These are phyloP conservation scores for Heliconius charithonia DNA, from an alignment of 2,888 invertebrate species.

Conservation along the genomic window DNA sequence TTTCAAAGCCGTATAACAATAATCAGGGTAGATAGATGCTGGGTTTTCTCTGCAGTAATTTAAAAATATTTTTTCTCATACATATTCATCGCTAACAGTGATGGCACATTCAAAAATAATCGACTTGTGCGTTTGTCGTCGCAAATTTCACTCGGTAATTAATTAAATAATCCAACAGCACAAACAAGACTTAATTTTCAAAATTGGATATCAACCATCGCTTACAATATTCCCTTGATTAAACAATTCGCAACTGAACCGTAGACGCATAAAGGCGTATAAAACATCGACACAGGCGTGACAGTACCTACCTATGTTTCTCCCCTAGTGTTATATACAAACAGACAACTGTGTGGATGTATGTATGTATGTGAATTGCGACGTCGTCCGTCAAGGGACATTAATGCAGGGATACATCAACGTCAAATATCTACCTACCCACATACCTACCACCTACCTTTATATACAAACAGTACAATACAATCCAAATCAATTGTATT, in stretches of 20 bases:
- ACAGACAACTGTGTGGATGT: conserved; percentile 22
- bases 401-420: conserved; percentile 45
- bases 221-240: not conserved
- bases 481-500: conserved; percentile 12
- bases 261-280: not conserved
- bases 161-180: no score
- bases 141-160: no score
- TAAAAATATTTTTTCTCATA: no score
- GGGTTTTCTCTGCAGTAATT: no score
- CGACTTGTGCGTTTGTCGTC: no score
- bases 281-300: not conserved
- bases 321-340: conserved; percentile 10
- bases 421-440: conserved; percentile 32
- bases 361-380: conserved; percentile 44
- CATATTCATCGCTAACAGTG: no score
- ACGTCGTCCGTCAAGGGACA: conserved; percentile 40
- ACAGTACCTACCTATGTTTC: not conserved
- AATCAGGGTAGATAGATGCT: no score
- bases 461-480: not conserved
- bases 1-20: no score
- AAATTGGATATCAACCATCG: not conserved
- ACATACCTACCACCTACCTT: conserved; percentile 28
- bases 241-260: not conserved
- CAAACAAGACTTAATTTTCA: not conserved
- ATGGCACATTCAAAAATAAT: no score